Base-by-base conservation (phyloP, 2,888 invertebrate genomes). In the Megalurothrips usitatus region DNA sequence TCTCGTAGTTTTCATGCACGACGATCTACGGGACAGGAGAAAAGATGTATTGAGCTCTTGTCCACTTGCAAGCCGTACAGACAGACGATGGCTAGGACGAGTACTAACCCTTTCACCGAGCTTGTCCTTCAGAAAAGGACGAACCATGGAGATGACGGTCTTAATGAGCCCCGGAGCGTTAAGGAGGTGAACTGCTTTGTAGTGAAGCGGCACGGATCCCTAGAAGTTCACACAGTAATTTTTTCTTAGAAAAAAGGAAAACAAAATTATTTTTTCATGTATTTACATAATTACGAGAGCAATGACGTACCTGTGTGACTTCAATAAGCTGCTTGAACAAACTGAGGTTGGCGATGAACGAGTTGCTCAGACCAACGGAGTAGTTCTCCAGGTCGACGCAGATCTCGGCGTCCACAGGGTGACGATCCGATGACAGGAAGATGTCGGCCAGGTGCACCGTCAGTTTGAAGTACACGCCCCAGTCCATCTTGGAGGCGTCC, bases 41-140 rank as follows among this genome's bases (percentile, higher is more conserved):
- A 58, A 58, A 11, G 58, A 19, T 58, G 17, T 4, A 19, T 14
- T 58, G 1, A 11, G 9, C 23, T 1, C 0, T 8, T 26, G 9
- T 11, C 9, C 26, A 11, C 23, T 9, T 23, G 17, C 58, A 4
- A n/a, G n/a, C n/a, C n/a, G n/a, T n/a, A n/a, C n/a, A n/a, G n/a
- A n/a, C n/a, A n/a, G n/a, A n/a, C n/a, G 14, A 17, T 1, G 52
- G 17, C 52, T 17, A 52, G 9, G 1, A 17, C 9, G 9, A 52
- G 17, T 26, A 75, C 68, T 75, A 4, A 75, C 68, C 23, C 68
- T n/a, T 26, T 75, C 68, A 9, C 68, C 68, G 23, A 75, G 68
- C 68, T 75, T 75, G 68, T 75, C 68, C 68, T 75, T 75, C 23
- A 75, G 68, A 26, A 75, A 75, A 26, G 68, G 68, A n/a, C 68